Conservation (phyloP, 2,888 invertebrate genomes). For the Mongoloraphidia duomilia region DNA sequence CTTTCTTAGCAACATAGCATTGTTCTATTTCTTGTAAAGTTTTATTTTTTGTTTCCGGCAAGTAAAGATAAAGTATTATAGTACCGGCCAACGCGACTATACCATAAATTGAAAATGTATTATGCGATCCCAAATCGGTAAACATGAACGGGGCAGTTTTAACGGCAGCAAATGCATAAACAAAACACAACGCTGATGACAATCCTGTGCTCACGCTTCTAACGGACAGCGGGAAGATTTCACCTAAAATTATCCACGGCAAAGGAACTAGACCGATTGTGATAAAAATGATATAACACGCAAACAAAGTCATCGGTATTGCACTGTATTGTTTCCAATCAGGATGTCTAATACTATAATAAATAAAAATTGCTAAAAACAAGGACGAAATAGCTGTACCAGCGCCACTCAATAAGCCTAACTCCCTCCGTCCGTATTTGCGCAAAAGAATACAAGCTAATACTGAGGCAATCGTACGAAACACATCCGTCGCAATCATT, state of each 20-base stretch:
- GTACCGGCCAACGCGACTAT: constrained; percentile 41
- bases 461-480: constrained; percentile 45
- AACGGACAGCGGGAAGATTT: constrained; percentile 47
- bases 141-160: constrained; percentile 51
- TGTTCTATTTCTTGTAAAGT: constrained; percentile 54
- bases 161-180: constrained; percentile 48
- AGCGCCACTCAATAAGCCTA: constrained; percentile 48
- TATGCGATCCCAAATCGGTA: constrained; percentile 36
- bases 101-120: constrained; percentile 50
- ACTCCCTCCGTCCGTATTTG: constrained; percentile 43
- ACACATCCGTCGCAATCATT: constrained; percentile 47
- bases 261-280: constrained; percentile 48
- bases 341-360: constrained; percentile 26
- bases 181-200: constrained; percentile 46
- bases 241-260: constrained; percentile 63
- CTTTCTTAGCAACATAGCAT: not conserved
- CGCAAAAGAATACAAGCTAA: constrained; percentile 47
- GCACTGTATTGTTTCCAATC: constrained; percentile 32
- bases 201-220: constrained; percentile 53
- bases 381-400: constrained; percentile 46
- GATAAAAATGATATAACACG: constrained; percentile 43
- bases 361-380: constrained; percentile 35
- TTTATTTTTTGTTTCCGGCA: constrained; percentile 57
- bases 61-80: constrained; percentile 37
- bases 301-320: constrained; percentile 35